Conservation (phyloP, 2,888 invertebrate genomes). For the Stramonita haemastoma region DNA sequence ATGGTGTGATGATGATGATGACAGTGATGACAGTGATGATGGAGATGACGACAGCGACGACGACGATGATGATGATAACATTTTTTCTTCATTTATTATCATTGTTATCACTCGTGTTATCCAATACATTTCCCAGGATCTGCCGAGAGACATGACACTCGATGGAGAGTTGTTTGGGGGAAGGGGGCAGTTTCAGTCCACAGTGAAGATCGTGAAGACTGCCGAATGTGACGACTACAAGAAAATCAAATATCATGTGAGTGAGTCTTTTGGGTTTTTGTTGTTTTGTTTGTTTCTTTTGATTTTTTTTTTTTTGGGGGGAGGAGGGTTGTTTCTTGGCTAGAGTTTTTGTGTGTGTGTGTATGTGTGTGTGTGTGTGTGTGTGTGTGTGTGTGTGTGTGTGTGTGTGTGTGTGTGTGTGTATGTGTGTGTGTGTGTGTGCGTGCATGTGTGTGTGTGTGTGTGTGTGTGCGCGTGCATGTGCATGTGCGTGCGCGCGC, state of each 20-base stretch:
- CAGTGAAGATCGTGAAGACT: conserved; percentile 74
- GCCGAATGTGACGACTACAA: conserved; percentile 69
- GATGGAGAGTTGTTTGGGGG: conserved; percentile 75
- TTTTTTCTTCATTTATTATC: no score
- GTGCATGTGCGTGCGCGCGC: no score
- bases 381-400: not conserved
- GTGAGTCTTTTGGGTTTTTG: conserved; percentile 30
- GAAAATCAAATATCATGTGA: conserved; percentile 69
- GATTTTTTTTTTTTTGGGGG: not conserved
- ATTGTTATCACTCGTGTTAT: no score
- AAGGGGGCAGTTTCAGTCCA: conserved; percentile 72
- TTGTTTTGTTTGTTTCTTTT: not conserved
- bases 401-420: not conserved
- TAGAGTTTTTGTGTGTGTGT: no score
- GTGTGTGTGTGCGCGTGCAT: no score
- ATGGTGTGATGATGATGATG: no score
- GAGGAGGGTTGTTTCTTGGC: no score
- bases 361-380: not conserved
- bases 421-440: not conserved
- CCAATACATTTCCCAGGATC: no score
- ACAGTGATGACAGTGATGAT: no score
- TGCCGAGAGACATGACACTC: conserved; percentile 70
- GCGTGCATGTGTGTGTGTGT: not conserved
- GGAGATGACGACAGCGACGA: no score
- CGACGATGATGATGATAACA: no score